phyloP scores from a whole-genome alignment of 2,797 vertebrate species.

The Amphiprion clarkii region DNA sequence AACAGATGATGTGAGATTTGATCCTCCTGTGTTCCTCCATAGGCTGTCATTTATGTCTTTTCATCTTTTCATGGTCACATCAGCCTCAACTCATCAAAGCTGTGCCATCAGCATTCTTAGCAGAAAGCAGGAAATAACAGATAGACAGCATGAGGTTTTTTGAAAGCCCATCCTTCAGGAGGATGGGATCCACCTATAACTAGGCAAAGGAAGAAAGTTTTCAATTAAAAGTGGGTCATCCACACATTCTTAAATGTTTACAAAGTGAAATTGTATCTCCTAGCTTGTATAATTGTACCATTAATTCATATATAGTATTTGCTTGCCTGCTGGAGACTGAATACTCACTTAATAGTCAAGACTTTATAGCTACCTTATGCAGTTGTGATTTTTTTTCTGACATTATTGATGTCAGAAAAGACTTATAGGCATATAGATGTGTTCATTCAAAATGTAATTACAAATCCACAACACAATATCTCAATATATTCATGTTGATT shows the following conservation, averaged over 20 bases:
- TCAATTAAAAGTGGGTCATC: not conserved
- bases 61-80: conserved; percentile 70
- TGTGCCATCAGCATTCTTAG: conserved; percentile 45
- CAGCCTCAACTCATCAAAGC: conserved; percentile 62
- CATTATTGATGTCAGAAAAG: too few species aligned
- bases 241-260: conserved; percentile 2
- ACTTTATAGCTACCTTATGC: too few species aligned
- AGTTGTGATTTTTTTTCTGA: too few species aligned
- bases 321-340: not conserved
- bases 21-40: conserved; percentile 61
- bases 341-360: not conserved
- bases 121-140: conserved; percentile 33
- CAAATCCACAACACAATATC: too few species aligned
- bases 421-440: too few species aligned
- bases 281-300: not conserved
- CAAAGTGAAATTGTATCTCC: not conserved
- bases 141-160: conserved; percentile 18
- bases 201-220: not conserved
- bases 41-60: conserved; percentile 67
- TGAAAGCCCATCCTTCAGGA: conserved; percentile 21
- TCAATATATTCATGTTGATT: too few species aligned
- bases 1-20: conserved; percentile 61
- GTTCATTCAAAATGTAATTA: too few species aligned
- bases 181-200: not conserved
- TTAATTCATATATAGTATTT: not conserved